Base-by-base conservation (phyloP, 92 coral and sea anemone genomes). In the Zoanthus sociatus region DNA sequence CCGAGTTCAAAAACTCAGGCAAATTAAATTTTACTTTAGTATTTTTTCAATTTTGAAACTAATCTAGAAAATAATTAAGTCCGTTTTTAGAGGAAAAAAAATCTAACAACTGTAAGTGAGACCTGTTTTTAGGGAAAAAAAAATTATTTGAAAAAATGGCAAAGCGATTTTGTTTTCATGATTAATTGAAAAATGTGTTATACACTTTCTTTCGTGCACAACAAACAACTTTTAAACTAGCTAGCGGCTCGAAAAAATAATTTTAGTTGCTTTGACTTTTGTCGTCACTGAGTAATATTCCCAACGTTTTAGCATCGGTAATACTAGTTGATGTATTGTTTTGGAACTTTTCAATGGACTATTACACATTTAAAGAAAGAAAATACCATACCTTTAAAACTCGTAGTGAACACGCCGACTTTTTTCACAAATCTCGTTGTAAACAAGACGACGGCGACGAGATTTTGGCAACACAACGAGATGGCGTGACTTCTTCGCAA, bases 321-420 rank as follows among this genome's bases (percentile, higher is more conserved):
- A 37, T 16, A 44, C 55, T 26, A 20, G 53, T 15, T 5, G 14
- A 54, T 10, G 14, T 6, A 12, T 46, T 74, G 11, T 10, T 45
- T 73, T 45, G 11, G 6, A 5, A 21, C 53, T 3, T n/a, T 42
- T 3, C n/a, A 37, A 30, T 9, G 18, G 8, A 37, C 44, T 73
- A 14, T 73, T 44, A 42, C 26, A 14, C 48, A 18, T 16, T 14
- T 8, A 6, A 71, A 26, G 45, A n/a, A 26, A n/a, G 48, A 12
- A 33, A 71, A 20, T 71, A 14, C 33, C 48, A 37, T 71, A 64
- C 66, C 64, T 71, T 73, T 71, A 67, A 46, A 72, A 50, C 26
- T 84, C 81, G 88, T 84, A 48, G 88, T 84, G 69, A 9, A 18
- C 67, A 84, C 82, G 26, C 72, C 88, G 88, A 84, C 51, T 14